Conservation (phyloP, 2,888 invertebrate species). For the Stenotaenia linearis region DNA sequence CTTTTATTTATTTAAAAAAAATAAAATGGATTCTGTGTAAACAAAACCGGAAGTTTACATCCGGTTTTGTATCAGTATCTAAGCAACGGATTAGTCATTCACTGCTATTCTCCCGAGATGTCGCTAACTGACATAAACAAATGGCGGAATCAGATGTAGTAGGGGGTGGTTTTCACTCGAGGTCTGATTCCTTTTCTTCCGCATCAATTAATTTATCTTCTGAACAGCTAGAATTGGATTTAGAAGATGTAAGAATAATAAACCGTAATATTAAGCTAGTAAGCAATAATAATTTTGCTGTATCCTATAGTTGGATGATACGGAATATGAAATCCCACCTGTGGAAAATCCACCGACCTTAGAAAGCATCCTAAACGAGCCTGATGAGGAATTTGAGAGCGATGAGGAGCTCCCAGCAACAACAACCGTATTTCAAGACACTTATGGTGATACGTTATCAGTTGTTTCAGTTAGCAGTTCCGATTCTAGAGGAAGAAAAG, state of each 20-base stretch:
- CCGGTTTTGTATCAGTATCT: too few relatives aligned
- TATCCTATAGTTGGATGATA: slow-evolving; percentile 65
- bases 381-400: slow-evolving; percentile 41
- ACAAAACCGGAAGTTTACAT: not conserved
- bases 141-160: not conserved
- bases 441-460: slow-evolving; percentile 40
- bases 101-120: too few relatives aligned
- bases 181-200: not conserved
- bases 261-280: not conserved
- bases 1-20: too few relatives aligned
- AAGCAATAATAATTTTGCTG: not conserved
- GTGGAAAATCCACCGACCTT: slow-evolving; percentile 67
- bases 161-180: not conserved
- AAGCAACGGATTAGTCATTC: not conserved
- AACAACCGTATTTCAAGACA: slow-evolving; percentile 32
- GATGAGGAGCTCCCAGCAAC: slow-evolving; percentile 41
- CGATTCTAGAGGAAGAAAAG: slow-evolving; percentile 41
- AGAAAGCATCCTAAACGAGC: slow-evolving; percentile 69
- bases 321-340: slow-evolving; percentile 71
- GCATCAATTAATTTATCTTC: not conserved
- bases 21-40: too few relatives aligned
- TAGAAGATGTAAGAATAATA: not conserved
- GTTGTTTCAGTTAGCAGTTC: slow-evolving; percentile 43
- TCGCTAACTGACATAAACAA: not conserved
- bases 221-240: not conserved